Percentiles rank a stretch among this genome's conserved stretches.
phyloP scores from a whole-genome alignment of 1,140 invertebrate species.

The Leptopilina boulardi region DNA sequence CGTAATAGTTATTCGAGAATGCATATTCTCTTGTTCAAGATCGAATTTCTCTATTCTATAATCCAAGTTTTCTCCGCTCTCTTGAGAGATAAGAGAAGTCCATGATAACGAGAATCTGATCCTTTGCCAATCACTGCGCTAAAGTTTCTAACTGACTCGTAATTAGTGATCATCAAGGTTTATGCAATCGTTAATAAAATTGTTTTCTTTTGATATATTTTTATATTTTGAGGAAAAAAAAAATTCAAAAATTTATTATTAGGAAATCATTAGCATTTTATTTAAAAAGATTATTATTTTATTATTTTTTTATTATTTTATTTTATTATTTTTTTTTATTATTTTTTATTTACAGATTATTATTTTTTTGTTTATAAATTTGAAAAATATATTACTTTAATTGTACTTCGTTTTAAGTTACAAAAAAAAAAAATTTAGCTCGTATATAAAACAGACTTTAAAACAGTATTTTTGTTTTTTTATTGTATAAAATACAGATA shows the following conservation, averaged over 20 bases:
- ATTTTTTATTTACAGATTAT: too few species aligned
- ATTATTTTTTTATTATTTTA: too few species aligned
- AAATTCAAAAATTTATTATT: not conserved
- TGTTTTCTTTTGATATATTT: not conserved
- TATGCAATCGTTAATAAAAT: not conserved
- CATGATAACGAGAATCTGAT: slow-evolving; percentile 24
- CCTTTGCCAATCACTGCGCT: slow-evolving; percentile 10
- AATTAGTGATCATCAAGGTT: slow-evolving; percentile 4
- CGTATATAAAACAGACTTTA: too few species aligned
- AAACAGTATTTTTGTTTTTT: too few species aligned
- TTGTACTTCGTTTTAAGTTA: too few species aligned
- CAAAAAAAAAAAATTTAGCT: too few species aligned
- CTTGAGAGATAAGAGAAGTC: not conserved
- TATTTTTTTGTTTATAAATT: too few species aligned
- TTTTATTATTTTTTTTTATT: too few species aligned
- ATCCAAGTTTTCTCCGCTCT: slow-evolving; percentile 5
- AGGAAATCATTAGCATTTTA: slow-evolving; percentile 7
- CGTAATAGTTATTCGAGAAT: not conserved
- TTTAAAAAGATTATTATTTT: too few species aligned
- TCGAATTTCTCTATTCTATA: not conserved
- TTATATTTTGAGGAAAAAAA: too few species aligned
- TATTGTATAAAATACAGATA: not conserved
- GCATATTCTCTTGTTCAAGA: not conserved
- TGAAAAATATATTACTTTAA: too few species aligned
- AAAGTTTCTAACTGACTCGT: slow-evolving; percentile 5